A percentile compares a stretch with the other conserved stretches of the same genome.
These are phyloP conservation scores for Leptura quadrifasciata DNA, from an alignment of 2,888 invertebrate genomes.

Conservation along the genomic window DNA sequence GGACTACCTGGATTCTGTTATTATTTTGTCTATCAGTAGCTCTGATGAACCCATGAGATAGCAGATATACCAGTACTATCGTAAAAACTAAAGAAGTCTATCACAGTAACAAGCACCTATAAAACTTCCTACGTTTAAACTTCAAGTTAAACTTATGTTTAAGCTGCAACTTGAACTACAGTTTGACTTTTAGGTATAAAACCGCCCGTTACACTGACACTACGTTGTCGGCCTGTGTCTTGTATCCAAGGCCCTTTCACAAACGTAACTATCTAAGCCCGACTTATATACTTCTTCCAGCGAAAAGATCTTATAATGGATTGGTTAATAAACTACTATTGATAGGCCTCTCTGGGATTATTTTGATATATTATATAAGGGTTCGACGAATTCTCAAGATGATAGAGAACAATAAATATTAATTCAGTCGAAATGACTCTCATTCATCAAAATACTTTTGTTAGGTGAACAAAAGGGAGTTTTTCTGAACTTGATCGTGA, in stretches of 20 bases:
- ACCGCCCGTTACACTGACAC: too few relatives aligned
- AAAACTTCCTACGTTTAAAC: too few relatives aligned
- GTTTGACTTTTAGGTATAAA: too few relatives aligned
- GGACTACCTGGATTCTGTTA: too few relatives aligned
- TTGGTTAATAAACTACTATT: slow-evolving; percentile 20
- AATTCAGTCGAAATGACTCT: slow-evolving; percentile 21
- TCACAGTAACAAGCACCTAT: too few relatives aligned
- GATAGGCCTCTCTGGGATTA: slow-evolving; percentile 19
- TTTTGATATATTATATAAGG: slow-evolving; percentile 28
- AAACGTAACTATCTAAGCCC: background rate
- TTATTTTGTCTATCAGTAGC: too few relatives aligned
- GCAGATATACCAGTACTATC: too few relatives aligned
- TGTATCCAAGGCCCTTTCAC: background rate
- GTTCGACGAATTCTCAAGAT: background rate
- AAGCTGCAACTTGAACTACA: too few relatives aligned
- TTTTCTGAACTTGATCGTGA: background rate
- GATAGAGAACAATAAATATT: slow-evolving; percentile 22
- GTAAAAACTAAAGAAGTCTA: too few relatives aligned
- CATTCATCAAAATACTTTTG: slow-evolving; percentile 17
- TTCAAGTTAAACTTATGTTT: too few relatives aligned
- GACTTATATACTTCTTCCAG: slow-evolving; percentile 10
- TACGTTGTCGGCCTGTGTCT: background rate
- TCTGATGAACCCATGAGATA: too few relatives aligned
- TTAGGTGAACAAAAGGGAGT: slow-evolving; percentile 1
- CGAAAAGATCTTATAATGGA: slow-evolving; percentile 21